Percentiles rank a stretch among this genome's conserved stretches.
These are phyloP conservation scores for Mythimna albipuncta DNA, from an alignment of 2,888 invertebrate genomes.

Conservation along the genomic window DNA sequence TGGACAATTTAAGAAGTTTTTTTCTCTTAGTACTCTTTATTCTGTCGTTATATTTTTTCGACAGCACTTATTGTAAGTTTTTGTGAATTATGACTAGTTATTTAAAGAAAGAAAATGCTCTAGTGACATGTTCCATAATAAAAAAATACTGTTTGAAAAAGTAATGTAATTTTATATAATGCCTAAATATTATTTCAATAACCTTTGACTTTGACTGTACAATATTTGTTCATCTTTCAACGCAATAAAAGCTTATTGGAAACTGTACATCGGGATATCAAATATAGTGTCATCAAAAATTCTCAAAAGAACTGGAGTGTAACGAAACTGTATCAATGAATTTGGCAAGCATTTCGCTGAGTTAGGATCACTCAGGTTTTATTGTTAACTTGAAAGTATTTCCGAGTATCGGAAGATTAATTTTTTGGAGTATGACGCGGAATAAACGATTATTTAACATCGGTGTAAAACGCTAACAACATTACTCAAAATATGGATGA, in stretches of 20 bases:
- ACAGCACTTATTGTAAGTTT: neutral
- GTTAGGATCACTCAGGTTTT: conserved; percentile 10
- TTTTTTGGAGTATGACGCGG: neutral
- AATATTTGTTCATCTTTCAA: conserved; percentile 22
- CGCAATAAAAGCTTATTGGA: conserved; percentile 26
- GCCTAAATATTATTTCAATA: neutral
- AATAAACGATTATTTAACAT: neutral
- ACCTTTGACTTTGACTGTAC: neutral
- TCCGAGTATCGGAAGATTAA: neutral
- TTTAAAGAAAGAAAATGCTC: neutral
- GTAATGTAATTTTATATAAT: neutral
- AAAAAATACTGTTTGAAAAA: too few species aligned
- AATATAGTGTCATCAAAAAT: conserved; percentile 46
- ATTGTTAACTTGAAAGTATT: conserved; percentile 11
- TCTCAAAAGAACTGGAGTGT: conserved; percentile 16
- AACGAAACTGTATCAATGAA: conserved; percentile 33
- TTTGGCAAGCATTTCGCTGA: conserved; percentile 45
- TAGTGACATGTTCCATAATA: neutral
- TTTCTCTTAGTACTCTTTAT: conserved; percentile 30
- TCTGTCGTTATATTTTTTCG: conserved; percentile 21
- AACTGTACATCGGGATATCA: conserved; percentile 35
- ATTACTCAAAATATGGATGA: neutral
- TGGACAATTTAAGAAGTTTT: conserved; percentile 43
- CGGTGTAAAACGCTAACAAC: neutral
- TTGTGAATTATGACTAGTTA: neutral